Evolutionary conservation across 2,888 invertebrate genomes (phyloP).

Genomic region (Abrostola triplasia): DNA sequence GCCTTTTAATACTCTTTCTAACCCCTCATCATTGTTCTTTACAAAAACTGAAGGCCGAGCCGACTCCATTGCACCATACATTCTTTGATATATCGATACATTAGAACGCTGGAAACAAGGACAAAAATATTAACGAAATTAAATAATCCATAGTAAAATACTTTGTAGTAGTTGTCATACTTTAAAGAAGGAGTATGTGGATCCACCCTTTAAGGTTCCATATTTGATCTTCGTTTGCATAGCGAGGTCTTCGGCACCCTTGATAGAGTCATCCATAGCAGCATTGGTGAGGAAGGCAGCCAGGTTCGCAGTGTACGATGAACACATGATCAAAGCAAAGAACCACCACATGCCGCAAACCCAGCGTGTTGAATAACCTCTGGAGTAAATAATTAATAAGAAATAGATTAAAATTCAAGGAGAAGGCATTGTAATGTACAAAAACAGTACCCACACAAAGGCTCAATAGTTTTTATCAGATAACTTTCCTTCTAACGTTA

Average conservation of each 20-base stretch:
- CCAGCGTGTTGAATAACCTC: conserved; percentile 96
- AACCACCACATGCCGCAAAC: conserved; percentile 99
- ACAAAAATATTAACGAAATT: background rate
- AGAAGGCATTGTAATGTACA: no score
- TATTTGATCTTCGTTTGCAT: conserved; percentile 98
- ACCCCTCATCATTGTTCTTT: conserved; percentile 94
- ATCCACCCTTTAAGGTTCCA: conserved; percentile 96
- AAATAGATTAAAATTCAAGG: no score
- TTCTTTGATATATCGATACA: conserved; percentile 95
- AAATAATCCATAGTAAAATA: no score
- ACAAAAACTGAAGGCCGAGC: conserved; percentile 95
- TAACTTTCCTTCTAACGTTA: no score
- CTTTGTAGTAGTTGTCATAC: conserved; percentile 73
- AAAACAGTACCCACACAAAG: no score
- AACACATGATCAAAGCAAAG: conserved; percentile 97
- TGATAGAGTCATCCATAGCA: conserved; percentile 96
- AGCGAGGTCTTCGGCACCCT: conserved; percentile 96
- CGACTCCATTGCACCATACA: conserved; percentile 97
- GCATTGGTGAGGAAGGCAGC: conserved; percentile 97
- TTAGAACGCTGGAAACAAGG: conserved; percentile 92
- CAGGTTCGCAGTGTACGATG: conserved; percentile 98
- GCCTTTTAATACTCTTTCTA: conserved; percentile 93
- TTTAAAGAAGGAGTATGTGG: conserved; percentile 96
- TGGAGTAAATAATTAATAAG: no score
- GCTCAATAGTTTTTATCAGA: no score